Conservation (phyloP, 2,797 vertebrate species). For the Echeneis naucrates region DNA sequence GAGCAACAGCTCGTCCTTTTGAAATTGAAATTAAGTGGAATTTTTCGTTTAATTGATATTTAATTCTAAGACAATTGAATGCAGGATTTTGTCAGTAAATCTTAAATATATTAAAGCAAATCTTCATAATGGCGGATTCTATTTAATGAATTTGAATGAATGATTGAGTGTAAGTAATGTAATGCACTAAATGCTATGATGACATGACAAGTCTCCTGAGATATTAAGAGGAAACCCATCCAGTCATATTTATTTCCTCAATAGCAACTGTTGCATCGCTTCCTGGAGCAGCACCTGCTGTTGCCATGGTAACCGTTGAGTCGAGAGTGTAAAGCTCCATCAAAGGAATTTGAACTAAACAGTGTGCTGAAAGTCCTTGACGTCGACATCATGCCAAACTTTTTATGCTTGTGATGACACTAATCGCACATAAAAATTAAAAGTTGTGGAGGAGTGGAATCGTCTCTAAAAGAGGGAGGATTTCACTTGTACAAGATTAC, state of each 20-base stretch:
- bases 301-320: slow-evolving; percentile 81
- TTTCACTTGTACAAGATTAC: slow-evolving; percentile 15
- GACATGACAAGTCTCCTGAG: slow-evolving; percentile 32
- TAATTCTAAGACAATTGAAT: neutral
- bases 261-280: slow-evolving; percentile 71
- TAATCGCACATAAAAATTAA: slow-evolving; percentile 17
- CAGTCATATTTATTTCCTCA: slow-evolving; percentile 54
- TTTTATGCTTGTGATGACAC: slow-evolving; percentile 13
- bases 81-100: neutral
- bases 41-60: slow-evolving; percentile 9
- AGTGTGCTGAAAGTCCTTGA: slow-evolving; percentile 50
- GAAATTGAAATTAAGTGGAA: slow-evolving; percentile 32
- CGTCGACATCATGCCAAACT: slow-evolving; percentile 16
- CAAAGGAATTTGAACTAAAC: slow-evolving; percentile 52
- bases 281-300: slow-evolving; percentile 66
- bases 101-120: too few relatives aligned
- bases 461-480: slow-evolving; percentile 4
- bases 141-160: slow-evolving; percentile 3
- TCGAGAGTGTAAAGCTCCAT: slow-evolving; percentile 44
- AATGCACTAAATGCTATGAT: slow-evolving; percentile 17
- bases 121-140: neutral
- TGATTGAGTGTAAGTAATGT: neutral
- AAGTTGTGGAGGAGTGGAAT: slow-evolving; percentile 24
- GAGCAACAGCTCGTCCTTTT: slow-evolving; percentile 1
- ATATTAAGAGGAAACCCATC: slow-evolving; percentile 35